These are phyloP conservation scores for Poeciliopsis turrubarensis DNA, from an alignment of 2,113 vertebrate genomes.

Conservation along the genomic window DNA sequence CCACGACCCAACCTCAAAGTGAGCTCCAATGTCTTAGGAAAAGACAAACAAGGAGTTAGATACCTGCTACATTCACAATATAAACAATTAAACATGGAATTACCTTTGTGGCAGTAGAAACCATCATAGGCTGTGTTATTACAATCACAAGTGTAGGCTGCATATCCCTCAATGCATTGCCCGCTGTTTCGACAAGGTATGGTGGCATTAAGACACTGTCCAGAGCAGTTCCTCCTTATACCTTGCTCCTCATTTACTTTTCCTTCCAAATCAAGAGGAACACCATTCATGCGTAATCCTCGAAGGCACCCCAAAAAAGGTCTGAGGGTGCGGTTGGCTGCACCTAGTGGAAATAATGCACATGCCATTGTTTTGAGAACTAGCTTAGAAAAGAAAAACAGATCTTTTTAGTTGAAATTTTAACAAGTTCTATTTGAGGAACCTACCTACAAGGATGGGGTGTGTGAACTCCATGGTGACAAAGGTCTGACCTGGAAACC, in stretches of 20 bases:
- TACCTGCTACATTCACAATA: not conserved
- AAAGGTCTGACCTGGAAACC: conserved; percentile 90
- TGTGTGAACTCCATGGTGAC: conserved; percentile 88
- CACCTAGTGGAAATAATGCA: conserved; percentile 74
- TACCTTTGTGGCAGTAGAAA: conserved; percentile 94
- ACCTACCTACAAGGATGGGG: conserved; percentile 90
- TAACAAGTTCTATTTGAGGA: not conserved
- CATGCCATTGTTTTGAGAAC: conserved; percentile 3
- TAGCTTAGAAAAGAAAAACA: not conserved
- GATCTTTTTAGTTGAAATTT: not conserved
- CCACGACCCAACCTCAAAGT: conserved; percentile 93
- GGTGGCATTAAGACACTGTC: conserved; percentile 86
- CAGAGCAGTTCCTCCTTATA: conserved; percentile 90
- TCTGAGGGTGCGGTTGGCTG: conserved; percentile 88
- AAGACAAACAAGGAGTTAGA: conserved; percentile 1
- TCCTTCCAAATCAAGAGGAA: conserved; percentile 91
- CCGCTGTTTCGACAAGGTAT: conserved; percentile 93
- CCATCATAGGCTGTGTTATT: conserved; percentile 93
- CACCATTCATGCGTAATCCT: conserved; percentile 91
- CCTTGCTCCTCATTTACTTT: conserved; percentile 91
- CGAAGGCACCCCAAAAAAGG: conserved; percentile 94
- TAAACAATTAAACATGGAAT: conserved; percentile 31
- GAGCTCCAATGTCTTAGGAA: conserved; percentile 88
- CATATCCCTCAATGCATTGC: conserved; percentile 93
- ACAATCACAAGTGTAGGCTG: conserved; percentile 93